Conservation (phyloP, 2,888 invertebrate genomes). For the Hydrotaea diabolus region DNA sequence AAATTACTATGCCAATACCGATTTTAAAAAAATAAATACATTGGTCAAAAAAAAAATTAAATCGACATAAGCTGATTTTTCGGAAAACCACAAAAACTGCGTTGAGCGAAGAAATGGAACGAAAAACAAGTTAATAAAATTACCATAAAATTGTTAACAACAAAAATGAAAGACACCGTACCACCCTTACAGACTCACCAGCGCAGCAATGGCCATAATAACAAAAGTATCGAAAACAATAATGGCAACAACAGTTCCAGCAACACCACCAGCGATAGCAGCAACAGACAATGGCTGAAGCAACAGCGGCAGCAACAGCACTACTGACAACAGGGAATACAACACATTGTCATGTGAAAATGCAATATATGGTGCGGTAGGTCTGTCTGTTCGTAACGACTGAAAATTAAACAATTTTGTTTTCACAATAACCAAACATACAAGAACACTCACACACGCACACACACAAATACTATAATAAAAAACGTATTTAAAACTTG, state of each 20-base stretch:
- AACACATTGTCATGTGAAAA: conserved; percentile 54
- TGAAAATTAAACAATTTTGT: conserved; percentile 6
- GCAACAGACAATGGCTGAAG: background rate
- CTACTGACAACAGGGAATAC: conserved; percentile 34
- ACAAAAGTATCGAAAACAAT: conserved; percentile 37
- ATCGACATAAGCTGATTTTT: too few relatives aligned
- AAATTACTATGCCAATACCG: too few relatives aligned
- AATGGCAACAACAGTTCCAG: conserved; percentile 16
- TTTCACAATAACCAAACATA: conserved; percentile 3
- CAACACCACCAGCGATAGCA: background rate
- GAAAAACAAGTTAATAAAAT: conserved; percentile 67
- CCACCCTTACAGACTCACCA: background rate
- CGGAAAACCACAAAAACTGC: conserved; percentile 39
- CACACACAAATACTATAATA: conserved; percentile 16
- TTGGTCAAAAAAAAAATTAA: too few relatives aligned
- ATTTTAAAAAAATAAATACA: too few relatives aligned
- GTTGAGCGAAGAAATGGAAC: conserved; percentile 61
- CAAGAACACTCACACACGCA: too few relatives aligned
- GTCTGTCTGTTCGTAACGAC: conserved; percentile 24
- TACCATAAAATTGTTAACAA: conserved; percentile 65
- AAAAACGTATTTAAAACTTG: conserved; percentile 27
- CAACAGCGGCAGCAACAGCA: background rate
- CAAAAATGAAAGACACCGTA: conserved; percentile 23
- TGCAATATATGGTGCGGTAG: conserved; percentile 49
- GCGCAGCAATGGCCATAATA: conserved; percentile 17